These are phyloP conservation scores for Malthinus flaveolus DNA, from an alignment of 2,888 invertebrate species.

Conservation along the genomic window DNA sequence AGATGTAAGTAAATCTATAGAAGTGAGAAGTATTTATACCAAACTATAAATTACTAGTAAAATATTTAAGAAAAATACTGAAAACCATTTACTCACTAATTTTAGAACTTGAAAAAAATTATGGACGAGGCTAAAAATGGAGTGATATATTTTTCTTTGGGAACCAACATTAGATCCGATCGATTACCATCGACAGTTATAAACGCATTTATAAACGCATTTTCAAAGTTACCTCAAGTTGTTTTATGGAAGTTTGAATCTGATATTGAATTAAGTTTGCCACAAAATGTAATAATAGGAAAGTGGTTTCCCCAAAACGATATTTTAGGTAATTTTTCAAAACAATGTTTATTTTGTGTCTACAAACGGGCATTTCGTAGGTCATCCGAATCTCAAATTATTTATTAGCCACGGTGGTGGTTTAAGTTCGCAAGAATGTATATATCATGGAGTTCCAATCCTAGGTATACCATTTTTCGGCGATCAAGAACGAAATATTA, in stretches of 20 bases:
- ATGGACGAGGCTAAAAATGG: slow-evolving; percentile 46
- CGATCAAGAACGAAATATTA: slow-evolving; percentile 42
- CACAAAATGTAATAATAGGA: slow-evolving; percentile 48
- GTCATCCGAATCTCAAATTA: slow-evolving; percentile 26
- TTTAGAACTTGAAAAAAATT: slow-evolving; percentile 26
- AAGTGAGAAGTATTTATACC: neutral
- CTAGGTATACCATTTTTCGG: slow-evolving; percentile 40
- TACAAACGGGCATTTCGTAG: slow-evolving; percentile 6
- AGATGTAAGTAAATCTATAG: neutral
- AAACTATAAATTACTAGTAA: no score
- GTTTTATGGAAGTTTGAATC: slow-evolving; percentile 22
- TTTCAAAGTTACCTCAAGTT: neutral
- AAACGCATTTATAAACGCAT: neutral
- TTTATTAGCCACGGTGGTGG: slow-evolving; percentile 36
- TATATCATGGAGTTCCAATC: slow-evolving; percentile 33
- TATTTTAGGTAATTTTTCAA: slow-evolving; percentile 42
- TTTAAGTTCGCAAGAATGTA: slow-evolving; percentile 36
- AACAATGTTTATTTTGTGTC: neutral
- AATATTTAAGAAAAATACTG: no score
- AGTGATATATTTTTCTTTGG: slow-evolving; percentile 49
- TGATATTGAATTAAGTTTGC: slow-evolving; percentile 38
- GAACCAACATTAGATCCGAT: slow-evolving; percentile 45
- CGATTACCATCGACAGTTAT: slow-evolving; percentile 36
- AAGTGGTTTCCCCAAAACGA: slow-evolving; percentile 54
- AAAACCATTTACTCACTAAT: neutral